Percentiles rank a stretch among this genome's conserved stretches.
phyloP scores from a whole-genome alignment of 1,140 invertebrate species.

The Drosophila nikananu region DNA sequence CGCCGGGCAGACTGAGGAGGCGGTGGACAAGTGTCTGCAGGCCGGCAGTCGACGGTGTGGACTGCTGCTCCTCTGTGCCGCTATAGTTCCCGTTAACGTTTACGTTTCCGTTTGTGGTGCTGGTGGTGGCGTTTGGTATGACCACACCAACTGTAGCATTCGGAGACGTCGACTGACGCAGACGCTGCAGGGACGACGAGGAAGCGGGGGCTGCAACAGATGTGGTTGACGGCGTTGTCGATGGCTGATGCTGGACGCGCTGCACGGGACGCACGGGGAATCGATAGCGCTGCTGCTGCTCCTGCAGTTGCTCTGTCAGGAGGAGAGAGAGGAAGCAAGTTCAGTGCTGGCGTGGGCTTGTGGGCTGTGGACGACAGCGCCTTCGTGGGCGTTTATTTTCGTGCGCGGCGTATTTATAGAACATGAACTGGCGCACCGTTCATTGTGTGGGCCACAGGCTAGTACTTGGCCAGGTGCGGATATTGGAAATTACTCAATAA shows the following conservation, averaged over 20 bases:
- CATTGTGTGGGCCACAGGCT: slow-evolving; percentile 33
- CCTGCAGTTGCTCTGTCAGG: slow-evolving; percentile 72
- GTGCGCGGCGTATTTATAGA: slow-evolving; percentile 65
- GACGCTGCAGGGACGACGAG: slow-evolving; percentile 42
- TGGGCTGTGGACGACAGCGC: slow-evolving; percentile 12
- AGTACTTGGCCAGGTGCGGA: slow-evolving; percentile 51
- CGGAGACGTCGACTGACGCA: slow-evolving; percentile 60
- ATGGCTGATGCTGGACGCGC: slow-evolving; percentile 71
- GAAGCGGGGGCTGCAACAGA: slow-evolving; percentile 14
- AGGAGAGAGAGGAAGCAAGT: slow-evolving; percentile 36
- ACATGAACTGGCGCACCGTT: slow-evolving; percentile 75
- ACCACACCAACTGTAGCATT: slow-evolving; percentile 79
- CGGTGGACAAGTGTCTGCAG: slow-evolving; percentile 53
- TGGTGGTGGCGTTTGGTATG: slow-evolving; percentile 76
- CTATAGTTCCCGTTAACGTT: slow-evolving; percentile 47
- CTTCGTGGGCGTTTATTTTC: slow-evolving; percentile 73
- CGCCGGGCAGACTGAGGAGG: slow-evolving; percentile 31
- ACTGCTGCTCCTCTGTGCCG: slow-evolving; percentile 26
- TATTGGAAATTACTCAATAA: slow-evolving; percentile 32
- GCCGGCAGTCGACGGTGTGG: slow-evolving; percentile 17
- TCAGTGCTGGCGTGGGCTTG: slow-evolving; percentile 30
- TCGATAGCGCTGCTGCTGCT: slow-evolving; percentile 79
- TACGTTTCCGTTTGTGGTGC: slow-evolving; percentile 42
- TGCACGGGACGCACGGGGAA: slow-evolving; percentile 82
- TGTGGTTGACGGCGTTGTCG: slow-evolving; percentile 27